Conservation (phyloP, 2,113 vertebrate genomes). For the Rousettus leschenaultii region DNA sequence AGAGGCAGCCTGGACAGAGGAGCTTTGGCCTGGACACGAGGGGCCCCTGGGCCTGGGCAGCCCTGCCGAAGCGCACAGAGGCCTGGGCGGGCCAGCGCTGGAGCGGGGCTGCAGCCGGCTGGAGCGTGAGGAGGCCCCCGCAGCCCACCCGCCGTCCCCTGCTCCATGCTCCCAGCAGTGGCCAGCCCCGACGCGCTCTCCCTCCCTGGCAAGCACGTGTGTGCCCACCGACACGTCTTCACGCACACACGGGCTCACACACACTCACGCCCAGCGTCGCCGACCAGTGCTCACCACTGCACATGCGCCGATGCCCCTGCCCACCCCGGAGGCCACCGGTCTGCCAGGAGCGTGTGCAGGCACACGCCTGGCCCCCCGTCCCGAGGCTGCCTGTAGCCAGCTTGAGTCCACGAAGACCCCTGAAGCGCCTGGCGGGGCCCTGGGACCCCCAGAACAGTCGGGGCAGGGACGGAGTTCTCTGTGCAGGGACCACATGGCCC, state of each 20-base stretch:
- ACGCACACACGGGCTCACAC: rapidly evolving
- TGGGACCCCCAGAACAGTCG: not conserved
- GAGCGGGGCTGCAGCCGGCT: not conserved
- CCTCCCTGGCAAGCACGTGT: not conserved
- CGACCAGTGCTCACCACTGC: rapidly evolving
- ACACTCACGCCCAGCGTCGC: rapidly evolving
- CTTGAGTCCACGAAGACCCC: not conserved
- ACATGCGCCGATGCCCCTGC: rapidly evolving
- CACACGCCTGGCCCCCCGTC: rapidly evolving
- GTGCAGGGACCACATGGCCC: not conserved
- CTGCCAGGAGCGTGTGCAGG: not conserved
- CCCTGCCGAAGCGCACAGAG: not conserved
- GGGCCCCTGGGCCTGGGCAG: not conserved
- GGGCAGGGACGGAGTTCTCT: not conserved
- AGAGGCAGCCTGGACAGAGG: not conserved
- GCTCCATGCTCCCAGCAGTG: not conserved
- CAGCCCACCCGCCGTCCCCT: rapidly evolving
- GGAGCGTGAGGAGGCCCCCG: too few species aligned
- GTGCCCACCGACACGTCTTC: too few species aligned
- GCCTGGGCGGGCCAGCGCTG: rapidly evolving
- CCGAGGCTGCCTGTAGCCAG: too few species aligned
- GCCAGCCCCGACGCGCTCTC: rapidly evolving
- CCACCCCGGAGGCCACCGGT: rapidly evolving
- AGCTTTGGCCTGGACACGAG: not conserved
- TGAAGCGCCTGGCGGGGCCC: not conserved